Evolutionary conservation across 1,140 invertebrate genomes (phyloP), one percentile per base, ranked within the genome.

Genomic region (Sweltsa coloradensis): DNA sequence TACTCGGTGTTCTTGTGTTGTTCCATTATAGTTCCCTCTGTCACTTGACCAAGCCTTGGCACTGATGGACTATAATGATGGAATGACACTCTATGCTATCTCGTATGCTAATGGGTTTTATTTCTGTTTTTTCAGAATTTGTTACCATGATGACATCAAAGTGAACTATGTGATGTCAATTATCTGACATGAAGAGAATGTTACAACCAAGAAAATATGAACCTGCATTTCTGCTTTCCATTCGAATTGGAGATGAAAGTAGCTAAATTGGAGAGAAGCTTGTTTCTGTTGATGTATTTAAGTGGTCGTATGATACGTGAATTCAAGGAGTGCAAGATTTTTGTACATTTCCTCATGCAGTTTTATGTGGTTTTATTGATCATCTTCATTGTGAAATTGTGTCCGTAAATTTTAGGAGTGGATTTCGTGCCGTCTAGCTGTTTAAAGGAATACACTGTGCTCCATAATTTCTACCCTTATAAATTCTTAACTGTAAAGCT

Each of bases 101-200:
- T n/a, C n/a, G n/a, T n/a, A n/a, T n/a, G n/a, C n/a, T n/a, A n/a
- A n/a, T n/a, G n/a, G n/a, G n/a, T n/a, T n/a, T n/a, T 39, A 40
- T 49, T 47, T 64, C 64, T 61, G 65, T 72, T 70, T 62, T 82
- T 88, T 41, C 82, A 92, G 89, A 94, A 82, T 94, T 94, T 76
- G 89, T 94, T 74, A 94, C 89, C 75, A 94, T 94, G 89, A 94
- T 94, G 89, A 94, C 89, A 79, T 93, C 89, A 79, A 94, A 94
- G 86, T 94, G 88, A 79, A 72, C 60, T 57, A 62, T 60, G 59
- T 57, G 60, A 57, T 57, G 59, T 59, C 60, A 60, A 60, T 57
- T 60, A 57, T 62, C 58, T 59, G 60, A 54, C 60, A 53, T 59
- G 59, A 61, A 58, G 60, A 69, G 62, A 69, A 66, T 64, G 64